Percentiles rank a stretch among this genome's conserved stretches.
These are phyloP conservation scores for Silurus asotus DNA, from an alignment of 2,113 vertebrate species.

Conservation along the genomic window DNA sequence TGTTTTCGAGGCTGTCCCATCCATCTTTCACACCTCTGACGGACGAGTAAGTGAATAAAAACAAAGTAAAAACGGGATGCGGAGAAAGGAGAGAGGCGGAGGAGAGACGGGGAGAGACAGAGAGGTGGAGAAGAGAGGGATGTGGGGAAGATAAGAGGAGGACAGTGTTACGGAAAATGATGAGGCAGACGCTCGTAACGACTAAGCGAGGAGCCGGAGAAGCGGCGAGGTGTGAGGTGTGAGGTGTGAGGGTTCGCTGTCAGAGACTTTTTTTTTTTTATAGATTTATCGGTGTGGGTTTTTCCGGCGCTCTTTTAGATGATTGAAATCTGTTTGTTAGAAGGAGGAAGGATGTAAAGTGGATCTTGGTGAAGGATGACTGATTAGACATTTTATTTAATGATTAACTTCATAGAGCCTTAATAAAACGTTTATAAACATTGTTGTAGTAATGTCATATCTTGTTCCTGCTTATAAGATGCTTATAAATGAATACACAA, in stretches of 20 bases:
- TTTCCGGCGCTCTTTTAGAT: slow-evolving; percentile 61
- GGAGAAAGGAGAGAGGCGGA: not conserved
- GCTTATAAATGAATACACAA: no score
- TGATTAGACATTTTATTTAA: slow-evolving; percentile 55
- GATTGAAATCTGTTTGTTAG: slow-evolving; percentile 62
- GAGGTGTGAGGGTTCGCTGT: slow-evolving; percentile 53
- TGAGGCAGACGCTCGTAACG: slow-evolving; percentile 23
- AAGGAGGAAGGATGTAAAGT: slow-evolving; percentile 55
- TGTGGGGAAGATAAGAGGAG: slow-evolving; percentile 50
- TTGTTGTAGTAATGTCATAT: not conserved
- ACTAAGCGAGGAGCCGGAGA: slow-evolving; percentile 21
- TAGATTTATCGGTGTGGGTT: slow-evolving; percentile 63
- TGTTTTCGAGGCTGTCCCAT: slow-evolving; percentile 34
- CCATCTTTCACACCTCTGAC: slow-evolving; percentile 40
- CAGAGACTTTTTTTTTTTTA: slow-evolving; percentile 46
- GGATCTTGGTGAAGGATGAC: slow-evolving; percentile 64
- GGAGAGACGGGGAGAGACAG: not conserved
- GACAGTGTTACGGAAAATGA: slow-evolving; percentile 51
- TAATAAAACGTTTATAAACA: not conserved
- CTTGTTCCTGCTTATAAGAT: no score
- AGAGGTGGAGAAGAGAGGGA: slow-evolving; percentile 22
- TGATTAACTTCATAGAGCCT: not conserved
- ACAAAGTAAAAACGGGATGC: slow-evolving; percentile 34
- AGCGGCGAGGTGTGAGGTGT: slow-evolving; percentile 54
- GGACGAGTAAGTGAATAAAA: slow-evolving; percentile 39